Base-by-base conservation (phyloP, 2,888 invertebrate genomes). In the Poecilobothrus nobilitatus region DNA sequence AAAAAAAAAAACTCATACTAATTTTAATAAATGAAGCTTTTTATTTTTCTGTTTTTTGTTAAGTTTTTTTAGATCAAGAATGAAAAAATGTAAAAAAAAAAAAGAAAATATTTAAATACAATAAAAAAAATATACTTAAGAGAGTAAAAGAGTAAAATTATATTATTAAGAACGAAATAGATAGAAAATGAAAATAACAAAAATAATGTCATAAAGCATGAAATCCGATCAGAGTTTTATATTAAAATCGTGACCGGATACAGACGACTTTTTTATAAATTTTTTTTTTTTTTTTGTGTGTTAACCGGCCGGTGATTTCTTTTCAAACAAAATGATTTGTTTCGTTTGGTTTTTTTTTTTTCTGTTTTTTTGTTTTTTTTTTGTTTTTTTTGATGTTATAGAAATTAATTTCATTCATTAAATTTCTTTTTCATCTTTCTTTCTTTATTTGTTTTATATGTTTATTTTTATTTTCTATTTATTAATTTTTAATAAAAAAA, bases 221-320 rank as follows among this genome's bases (percentile, higher is more conserved):
- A 18, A 12, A 53, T 18, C 18, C 53, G 18, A 53, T 6, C 53
- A 53, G 53, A 9, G 53, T 53, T 53, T n/a, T 18, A 12, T 53
- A 53, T 53, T 53, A 53, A 53, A 53, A 53, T 53, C 53, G 53
- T 53, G 53, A 53, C 53, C 53, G 53, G 53, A 53, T 53, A 53
- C 53, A 53, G 53, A 53, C 53, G n/a, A 53, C 15, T 18, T 53
- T 53, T n/a, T n/a, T n/a, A n/a, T n/a, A n/a, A n/a, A n/a, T n/a
- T n/a, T n/a, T 53, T 12, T 53, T 53, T 41, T 41, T 3, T 41
- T 9, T 41, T 41, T 41, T 41, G 41, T 53, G 18, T 53, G 53
- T n/a, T 53, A 53, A 53, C 53, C 53, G 53, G 53, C 53, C 53
- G 53, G 53, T 53, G 53, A 53, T 53, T 53, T 53, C 41, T 53